Conservation (phyloP, 1,140 invertebrate genomes). For the Geopemphigus sp. region DNA sequence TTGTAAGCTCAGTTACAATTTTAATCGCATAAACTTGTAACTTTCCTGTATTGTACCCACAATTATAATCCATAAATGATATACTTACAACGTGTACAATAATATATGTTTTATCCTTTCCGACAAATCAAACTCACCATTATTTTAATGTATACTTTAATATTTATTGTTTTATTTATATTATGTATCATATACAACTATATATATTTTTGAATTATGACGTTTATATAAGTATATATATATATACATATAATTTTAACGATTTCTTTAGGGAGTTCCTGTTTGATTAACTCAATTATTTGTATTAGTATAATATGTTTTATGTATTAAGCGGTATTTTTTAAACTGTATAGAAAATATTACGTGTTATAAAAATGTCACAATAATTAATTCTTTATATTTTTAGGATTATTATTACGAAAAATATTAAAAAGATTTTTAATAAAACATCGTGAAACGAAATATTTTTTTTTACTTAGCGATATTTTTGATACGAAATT, state of each 20-base stretch:
- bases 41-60: not conserved
- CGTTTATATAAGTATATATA: not conserved
- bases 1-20: not conserved
- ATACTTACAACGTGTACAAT: not conserved
- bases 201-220: slow-evolving; percentile 10
- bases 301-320: slow-evolving; percentile 17
- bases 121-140: slow-evolving; percentile 12
- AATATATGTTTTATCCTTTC: not conserved
- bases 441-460: too few species aligned
- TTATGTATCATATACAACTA: not conserved
- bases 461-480: too few species aligned
- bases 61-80: slow-evolving; percentile 5
- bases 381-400: too few species aligned
- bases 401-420: too few species aligned
- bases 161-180: slow-evolving; percentile 9
- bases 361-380: too few species aligned
- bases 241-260: slow-evolving; percentile 4
- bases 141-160: slow-evolving; percentile 11
- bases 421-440: too few species aligned
- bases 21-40: not conserved
- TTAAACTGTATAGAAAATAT: too few species aligned
- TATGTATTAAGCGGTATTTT: not conserved
- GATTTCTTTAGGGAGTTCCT: slow-evolving; percentile 30
- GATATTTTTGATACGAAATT: too few species aligned
- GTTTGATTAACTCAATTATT: slow-evolving; percentile 3